A percentile compares a stretch with the other conserved stretches of the same genome.
These are phyloP conservation scores for Phoxinus phoxinus DNA, from an alignment of 2,113 vertebrate genomes.

Conservation along the genomic window DNA sequence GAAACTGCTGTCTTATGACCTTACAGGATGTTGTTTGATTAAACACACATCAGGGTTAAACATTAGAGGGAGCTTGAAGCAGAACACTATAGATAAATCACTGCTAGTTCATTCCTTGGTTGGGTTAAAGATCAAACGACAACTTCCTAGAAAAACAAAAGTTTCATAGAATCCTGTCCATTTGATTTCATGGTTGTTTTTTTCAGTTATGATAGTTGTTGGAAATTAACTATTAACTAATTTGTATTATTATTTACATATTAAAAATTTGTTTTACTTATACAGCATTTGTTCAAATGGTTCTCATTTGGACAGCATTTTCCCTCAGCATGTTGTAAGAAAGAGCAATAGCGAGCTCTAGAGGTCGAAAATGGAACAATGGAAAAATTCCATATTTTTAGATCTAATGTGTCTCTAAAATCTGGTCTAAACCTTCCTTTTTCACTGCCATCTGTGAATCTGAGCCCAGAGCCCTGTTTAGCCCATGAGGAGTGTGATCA, in stretches of 20 bases:
- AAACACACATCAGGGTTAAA: conserved; percentile 37
- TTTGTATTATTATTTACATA: not conserved
- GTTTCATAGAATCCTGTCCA: not conserved
- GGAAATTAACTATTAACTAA: not conserved
- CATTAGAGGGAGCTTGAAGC: conserved; percentile 31
- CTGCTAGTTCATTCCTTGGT: not conserved
- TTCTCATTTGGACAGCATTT: too few species aligned
- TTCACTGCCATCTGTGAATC: not conserved
- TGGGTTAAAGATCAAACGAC: not conserved
- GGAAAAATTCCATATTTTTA: not conserved
- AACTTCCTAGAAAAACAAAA: not conserved
- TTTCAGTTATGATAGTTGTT: not conserved
- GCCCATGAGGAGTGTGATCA: not conserved
- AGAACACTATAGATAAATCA: not conserved
- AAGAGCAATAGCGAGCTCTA: conserved; percentile 30
- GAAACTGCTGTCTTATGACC: conserved; percentile 8
- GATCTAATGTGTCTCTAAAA: not conserved
- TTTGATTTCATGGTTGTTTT: not conserved
- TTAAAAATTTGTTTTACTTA: not conserved
- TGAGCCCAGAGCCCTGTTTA: not conserved
- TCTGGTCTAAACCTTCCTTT: not conserved
- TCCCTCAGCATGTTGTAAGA: not conserved
- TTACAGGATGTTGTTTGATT: conserved; percentile 39
- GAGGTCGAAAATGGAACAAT: not conserved
- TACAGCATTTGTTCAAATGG: too few species aligned